Percentiles rank a stretch among this genome's conserved stretches.
phyloP scores from a whole-genome alignment of 2,888 invertebrate species.

The Parascotia fuliginaria region DNA sequence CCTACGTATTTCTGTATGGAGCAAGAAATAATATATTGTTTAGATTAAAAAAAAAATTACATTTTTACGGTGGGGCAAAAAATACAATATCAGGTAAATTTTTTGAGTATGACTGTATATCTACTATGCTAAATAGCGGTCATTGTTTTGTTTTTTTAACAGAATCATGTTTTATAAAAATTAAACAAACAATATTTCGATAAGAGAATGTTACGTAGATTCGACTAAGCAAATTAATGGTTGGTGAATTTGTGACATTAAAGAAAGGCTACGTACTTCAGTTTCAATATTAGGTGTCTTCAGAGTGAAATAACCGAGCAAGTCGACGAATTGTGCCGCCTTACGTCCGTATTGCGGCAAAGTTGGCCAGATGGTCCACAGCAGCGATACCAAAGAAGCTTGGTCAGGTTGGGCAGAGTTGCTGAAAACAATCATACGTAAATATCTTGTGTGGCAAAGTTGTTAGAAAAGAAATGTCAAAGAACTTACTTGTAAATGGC shows the following conservation, averaged over 20 bases:
- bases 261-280: conserved; percentile 84
- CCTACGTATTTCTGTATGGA: conserved; percentile 90
- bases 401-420: conserved; percentile 92
- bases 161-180: too few relatives aligned
- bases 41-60: too few relatives aligned
- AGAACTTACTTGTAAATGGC: conserved; percentile 91
- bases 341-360: conserved; percentile 96
- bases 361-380: conserved; percentile 97
- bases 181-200: too few relatives aligned
- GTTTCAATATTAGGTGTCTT: conserved; percentile 90
- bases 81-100: too few relatives aligned
- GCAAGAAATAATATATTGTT: too few relatives aligned
- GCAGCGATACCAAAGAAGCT: conserved; percentile 90
- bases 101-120: too few relatives aligned
- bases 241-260: too few relatives aligned
- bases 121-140: too few relatives aligned
- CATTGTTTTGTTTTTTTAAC: too few relatives aligned
- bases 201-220: too few relatives aligned
- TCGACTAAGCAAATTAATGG: too few relatives aligned
- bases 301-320: conserved; percentile 97
- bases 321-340: conserved; percentile 98
- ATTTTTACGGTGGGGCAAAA: too few relatives aligned
- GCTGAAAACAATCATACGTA: conserved; percentile 60
- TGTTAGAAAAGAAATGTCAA: background rate
- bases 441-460: background rate